Base-by-base conservation (phyloP, 2,888 invertebrate species). In the Dione juno region DNA sequence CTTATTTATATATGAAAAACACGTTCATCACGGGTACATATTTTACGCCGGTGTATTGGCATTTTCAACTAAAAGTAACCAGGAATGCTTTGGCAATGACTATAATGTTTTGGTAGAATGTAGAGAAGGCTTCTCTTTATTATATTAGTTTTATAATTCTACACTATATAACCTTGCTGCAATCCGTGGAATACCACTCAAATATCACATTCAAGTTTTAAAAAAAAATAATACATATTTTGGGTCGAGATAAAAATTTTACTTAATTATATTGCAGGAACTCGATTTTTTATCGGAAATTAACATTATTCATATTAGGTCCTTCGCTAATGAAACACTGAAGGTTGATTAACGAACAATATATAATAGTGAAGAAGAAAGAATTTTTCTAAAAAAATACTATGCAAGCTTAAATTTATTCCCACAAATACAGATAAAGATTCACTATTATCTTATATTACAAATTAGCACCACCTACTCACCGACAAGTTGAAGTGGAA, bases 401-500 rank as follows among this genome's bases (percentile, higher is more conserved):
- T 40, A 48, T 8, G 10, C 19, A 8, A 50, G 16, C 3, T 16
- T 3, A 16, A 16, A 50, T 19, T 54, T 37, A 54, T 37, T 54
- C 54, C 11, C 54, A 54, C 54, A 45, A 5, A 28, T 43, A 28
- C 43, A 28, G 10, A 21, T 28, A n/a, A 10, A 28, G n/a, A 43
- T 61, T 21, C 28, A n/a, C 6, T n/a, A 61, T 61, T 61, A 61
- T 61, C 59, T 43, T 28, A n/a, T 45, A 28, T 28, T 43, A 45
- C 59, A 59, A 59, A 59, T 59, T 59, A 43, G 21, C 21, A n/a
- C 28, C 28, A 28, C 28, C 28, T 61, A 50, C 61, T 43, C 14
- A 37, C 52, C 61, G 61, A 67, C 54, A 54, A 13, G 3, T 28
- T 28, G 7, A 65, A 74, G 74, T 69, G 63, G 72, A 28, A 61